Evolutionary conservation across 1,140 invertebrate species (phyloP).

Genomic region (Phortica variegata): DNA sequence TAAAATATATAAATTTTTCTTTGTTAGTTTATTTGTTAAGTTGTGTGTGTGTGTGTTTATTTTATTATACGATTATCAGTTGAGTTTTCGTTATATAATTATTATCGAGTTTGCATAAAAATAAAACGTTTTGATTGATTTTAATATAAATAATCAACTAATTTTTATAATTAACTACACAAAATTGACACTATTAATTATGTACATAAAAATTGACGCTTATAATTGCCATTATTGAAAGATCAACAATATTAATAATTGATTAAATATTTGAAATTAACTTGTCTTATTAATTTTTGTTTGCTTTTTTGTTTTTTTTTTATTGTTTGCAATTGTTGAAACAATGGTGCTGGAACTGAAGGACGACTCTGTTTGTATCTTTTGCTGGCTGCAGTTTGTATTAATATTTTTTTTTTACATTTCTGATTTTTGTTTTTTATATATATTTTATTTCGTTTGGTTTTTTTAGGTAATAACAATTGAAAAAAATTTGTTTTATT

Average conservation of each 20-base stretch:
- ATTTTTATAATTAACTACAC: not conserved
- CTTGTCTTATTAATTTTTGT: too few relatives aligned
- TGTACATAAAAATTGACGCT: conserved; percentile 21
- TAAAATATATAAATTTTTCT: too few relatives aligned
- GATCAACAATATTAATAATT: too few relatives aligned
- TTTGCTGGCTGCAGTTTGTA: conserved; percentile 3
- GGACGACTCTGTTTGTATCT: too few relatives aligned
- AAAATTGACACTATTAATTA: conserved; percentile 49
- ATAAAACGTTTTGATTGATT: not conserved
- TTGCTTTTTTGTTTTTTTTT: too few relatives aligned
- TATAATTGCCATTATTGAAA: too few relatives aligned
- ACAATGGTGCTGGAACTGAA: too few relatives aligned
- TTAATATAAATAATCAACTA: not conserved
- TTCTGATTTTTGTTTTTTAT: conserved; percentile 7
- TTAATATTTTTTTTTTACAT: conserved; percentile 4
- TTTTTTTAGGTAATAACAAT: too few relatives aligned
- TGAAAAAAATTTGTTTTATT: too few relatives aligned
- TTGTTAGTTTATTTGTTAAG: conserved; percentile 22
- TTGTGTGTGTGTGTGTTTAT: conserved; percentile 34
- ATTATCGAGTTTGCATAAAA: not conserved
- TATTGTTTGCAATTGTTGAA: too few relatives aligned
- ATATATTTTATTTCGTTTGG: conserved; percentile 14
- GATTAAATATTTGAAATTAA: too few relatives aligned
- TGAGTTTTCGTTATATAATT: not conserved
- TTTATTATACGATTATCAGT: conserved; percentile 11